Conservation (phyloP, 1,140 invertebrate genomes). For the Potamilus streckersoni region DNA sequence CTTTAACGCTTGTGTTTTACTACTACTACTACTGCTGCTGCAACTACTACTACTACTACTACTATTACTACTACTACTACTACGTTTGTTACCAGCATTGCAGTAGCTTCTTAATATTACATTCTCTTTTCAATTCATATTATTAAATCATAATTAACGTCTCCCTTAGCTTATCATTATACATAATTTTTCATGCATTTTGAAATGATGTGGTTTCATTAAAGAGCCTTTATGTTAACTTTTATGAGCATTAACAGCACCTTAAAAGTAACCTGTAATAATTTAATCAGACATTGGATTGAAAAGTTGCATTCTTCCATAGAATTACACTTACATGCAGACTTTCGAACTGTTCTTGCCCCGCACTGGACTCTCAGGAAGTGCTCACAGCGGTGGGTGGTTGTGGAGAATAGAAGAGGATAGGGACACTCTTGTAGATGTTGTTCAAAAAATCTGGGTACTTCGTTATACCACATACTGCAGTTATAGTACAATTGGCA, state of each 20-base stretch:
- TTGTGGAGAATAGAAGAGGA: conserved; percentile 26
- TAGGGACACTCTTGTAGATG: conserved; percentile 31
- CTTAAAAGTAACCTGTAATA: background rate
- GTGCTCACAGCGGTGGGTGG: conserved; percentile 27
- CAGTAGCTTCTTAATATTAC: too few species aligned
- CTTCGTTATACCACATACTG: too few species aligned
- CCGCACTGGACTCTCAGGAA: conserved; percentile 30
- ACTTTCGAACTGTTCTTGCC: conserved; percentile 27
- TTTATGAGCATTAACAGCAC: background rate
- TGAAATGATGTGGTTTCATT: background rate
- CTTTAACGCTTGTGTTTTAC: too few species aligned
- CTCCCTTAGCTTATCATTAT: background rate
- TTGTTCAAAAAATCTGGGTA: too few species aligned
- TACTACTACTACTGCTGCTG: too few species aligned
- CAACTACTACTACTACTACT: too few species aligned
- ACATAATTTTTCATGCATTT: background rate
- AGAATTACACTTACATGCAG: conserved; percentile 34
- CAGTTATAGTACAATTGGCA: too few species aligned
- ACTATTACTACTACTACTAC: too few species aligned
- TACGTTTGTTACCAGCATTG: too few species aligned
- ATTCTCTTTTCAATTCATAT: too few species aligned
- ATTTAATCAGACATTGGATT: background rate
- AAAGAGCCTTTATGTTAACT: background rate
- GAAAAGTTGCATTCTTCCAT: background rate
- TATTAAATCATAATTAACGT: too few species aligned